Percentiles rank a stretch among this genome's conserved stretches.
These are phyloP conservation scores for Drosophila birchii DNA, from an alignment of 2,888 invertebrate genomes.

Conservation along the genomic window DNA sequence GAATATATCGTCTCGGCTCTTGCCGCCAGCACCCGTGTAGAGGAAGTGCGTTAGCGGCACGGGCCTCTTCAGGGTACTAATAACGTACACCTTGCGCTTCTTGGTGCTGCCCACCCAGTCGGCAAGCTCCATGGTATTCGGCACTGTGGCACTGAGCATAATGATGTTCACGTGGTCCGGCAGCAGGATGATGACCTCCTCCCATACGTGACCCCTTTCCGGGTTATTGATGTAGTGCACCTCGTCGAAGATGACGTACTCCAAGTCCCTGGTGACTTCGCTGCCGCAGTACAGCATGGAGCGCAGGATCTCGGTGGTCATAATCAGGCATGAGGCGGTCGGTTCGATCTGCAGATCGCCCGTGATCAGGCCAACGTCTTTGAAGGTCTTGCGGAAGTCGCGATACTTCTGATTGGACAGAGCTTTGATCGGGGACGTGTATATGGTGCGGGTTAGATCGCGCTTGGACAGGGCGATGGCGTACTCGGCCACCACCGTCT, in stretches of 20 bases:
- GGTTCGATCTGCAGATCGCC: constrained; percentile 98
- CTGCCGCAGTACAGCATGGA: constrained; percentile 98
- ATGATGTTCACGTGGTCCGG: constrained; percentile 98
- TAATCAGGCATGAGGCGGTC: constrained; percentile 97
- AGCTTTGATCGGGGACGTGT: constrained; percentile 99
- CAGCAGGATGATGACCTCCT: constrained; percentile 97
- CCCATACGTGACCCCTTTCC: constrained; percentile 99
- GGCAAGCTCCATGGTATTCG: constrained; percentile 98
- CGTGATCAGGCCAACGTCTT: constrained; percentile 96
- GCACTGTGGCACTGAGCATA: constrained; percentile 98
- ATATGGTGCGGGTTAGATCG: constrained; percentile 96
- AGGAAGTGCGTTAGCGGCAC: constrained; percentile 98
- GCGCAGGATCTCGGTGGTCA: constrained; percentile 99
- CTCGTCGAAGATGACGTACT: constrained; percentile 99
- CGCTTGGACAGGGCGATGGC: constrained; percentile 97
- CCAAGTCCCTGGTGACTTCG: constrained; percentile 97
- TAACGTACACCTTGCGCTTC: constrained; percentile 95
- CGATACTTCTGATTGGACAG: constrained; percentile 99
- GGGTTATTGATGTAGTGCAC: constrained; percentile 99
- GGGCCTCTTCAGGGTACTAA: constrained; percentile 96
- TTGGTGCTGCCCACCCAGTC: constrained; percentile 96
- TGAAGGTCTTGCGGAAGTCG: constrained; percentile 96
- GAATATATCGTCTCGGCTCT: constrained; percentile 89
- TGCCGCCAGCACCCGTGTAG: constrained; percentile 92
- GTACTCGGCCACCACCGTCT: constrained; percentile 99